Evolutionary conservation across 2,797 vertebrate species (phyloP).

Genomic region (Vultur gryphus): DNA sequence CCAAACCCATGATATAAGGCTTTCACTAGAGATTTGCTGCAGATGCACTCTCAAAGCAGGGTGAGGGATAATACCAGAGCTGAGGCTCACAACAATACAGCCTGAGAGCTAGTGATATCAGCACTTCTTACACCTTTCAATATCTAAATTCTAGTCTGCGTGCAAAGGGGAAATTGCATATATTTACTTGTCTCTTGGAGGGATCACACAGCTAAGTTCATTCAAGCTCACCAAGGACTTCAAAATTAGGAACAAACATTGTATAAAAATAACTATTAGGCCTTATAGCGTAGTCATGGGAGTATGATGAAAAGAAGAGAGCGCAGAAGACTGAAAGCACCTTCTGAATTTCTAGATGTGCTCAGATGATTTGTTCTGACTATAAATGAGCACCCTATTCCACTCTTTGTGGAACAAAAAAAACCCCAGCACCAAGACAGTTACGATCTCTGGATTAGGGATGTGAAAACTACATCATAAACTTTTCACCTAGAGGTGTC

Average conservation of each 20-base stretch:
- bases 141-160: not conserved
- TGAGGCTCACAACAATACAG: not conserved
- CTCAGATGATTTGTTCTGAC: not conserved
- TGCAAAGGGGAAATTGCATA: not conserved
- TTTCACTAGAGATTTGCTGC: not conserved
- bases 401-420: not conserved
- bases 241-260: not conserved
- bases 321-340: not conserved
- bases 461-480: not conserved
- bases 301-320: not conserved
- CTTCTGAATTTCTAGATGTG: not conserved
- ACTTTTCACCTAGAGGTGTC: not conserved
- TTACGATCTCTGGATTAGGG: rapidly evolving
- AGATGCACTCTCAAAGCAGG: not conserved
- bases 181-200: not conserved
- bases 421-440: not conserved
- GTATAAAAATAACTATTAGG: not conserved
- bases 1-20: not conserved
- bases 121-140: not conserved
- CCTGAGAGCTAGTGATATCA: not conserved
- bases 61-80: not conserved
- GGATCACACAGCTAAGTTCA: not conserved
- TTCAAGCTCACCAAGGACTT: not conserved
- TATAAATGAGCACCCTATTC: not conserved
- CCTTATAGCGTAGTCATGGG: not conserved